These are phyloP conservation scores for Spheniscus humboldti DNA, from an alignment of 2,797 vertebrate species.

Conservation along the genomic window DNA sequence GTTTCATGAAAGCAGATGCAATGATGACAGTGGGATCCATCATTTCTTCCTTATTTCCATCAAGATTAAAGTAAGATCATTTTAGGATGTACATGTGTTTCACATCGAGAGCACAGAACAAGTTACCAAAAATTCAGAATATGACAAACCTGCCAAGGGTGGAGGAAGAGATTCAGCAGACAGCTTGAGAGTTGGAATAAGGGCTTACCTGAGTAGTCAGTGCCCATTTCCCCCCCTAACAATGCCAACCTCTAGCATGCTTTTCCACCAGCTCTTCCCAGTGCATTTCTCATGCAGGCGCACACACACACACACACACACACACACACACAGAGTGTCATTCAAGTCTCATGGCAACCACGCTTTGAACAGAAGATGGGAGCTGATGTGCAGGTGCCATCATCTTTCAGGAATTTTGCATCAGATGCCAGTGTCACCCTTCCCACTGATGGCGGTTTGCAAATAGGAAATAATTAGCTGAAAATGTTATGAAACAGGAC, in stretches of 20 bases:
- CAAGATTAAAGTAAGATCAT: neutral
- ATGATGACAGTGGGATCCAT: neutral
- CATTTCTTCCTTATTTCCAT: neutral
- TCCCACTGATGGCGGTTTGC: neutral
- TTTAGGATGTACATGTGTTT: neutral
- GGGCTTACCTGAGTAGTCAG: neutral
- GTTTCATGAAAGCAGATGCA: neutral
- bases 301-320: too few relatives aligned
- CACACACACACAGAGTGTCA: too few relatives aligned
- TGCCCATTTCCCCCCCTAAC: neutral
- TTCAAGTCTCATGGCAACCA: neutral
- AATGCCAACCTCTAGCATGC: neutral
- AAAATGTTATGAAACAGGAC: neutral
- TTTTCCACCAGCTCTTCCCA: neutral
- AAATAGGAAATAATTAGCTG: neutral
- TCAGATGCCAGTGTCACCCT: neutral
- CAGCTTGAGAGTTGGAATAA: neutral
- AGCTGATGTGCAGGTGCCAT: neutral
- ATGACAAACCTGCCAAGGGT: neutral
- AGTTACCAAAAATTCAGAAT: neutral
- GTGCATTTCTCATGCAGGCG: fast-evolving
- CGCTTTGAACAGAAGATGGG: neutral
- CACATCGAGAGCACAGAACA: neutral
- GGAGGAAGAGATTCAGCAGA: neutral
- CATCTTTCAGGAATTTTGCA: neutral